Evolutionary conservation across 1,140 invertebrate genomes (phyloP).

Genomic region (Ceratina australensis): DNA sequence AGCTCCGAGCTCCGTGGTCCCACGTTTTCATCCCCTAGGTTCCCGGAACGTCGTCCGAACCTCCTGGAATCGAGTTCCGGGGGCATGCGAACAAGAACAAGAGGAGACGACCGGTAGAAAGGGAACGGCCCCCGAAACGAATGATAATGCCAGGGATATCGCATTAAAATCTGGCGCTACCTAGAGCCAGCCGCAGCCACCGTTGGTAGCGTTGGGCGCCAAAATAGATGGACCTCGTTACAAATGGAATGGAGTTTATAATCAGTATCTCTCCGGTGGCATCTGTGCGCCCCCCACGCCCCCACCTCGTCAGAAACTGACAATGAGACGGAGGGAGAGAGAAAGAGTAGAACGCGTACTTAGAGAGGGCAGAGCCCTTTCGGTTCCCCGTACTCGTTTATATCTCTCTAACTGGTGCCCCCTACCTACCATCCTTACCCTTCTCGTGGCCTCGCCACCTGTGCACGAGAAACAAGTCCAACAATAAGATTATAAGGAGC

Average conservation of each 20-base stretch:
- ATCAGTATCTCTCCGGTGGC: conserved; percentile 77
- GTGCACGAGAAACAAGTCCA: conserved; percentile 74
- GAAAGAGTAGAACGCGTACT: neutral
- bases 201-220: conserved; percentile 66
- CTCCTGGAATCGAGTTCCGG: too few relatives aligned
- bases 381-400: conserved; percentile 78
- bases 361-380: conserved; percentile 33
- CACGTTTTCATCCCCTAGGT: conserved; percentile 8
- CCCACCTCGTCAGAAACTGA: conserved; percentile 54
- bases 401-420: conserved; percentile 70
- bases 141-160: conserved; percentile 74
- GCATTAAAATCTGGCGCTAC: conserved; percentile 76
- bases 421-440: conserved; percentile 1
- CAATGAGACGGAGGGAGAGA: neutral
- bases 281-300: conserved; percentile 62
- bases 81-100: neutral
- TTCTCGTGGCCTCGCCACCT: conserved; percentile 65
- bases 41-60: neutral
- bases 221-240: conserved; percentile 80
- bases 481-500: conserved; percentile 77
- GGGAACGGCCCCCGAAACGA: conserved; percentile 60
- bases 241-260: conserved; percentile 80
- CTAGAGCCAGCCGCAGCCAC: conserved; percentile 57
- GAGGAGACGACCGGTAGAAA: neutral
- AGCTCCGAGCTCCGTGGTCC: too few relatives aligned